Conservation (phyloP, 2,113 vertebrate genomes). For the Myodes glareolus region DNA sequence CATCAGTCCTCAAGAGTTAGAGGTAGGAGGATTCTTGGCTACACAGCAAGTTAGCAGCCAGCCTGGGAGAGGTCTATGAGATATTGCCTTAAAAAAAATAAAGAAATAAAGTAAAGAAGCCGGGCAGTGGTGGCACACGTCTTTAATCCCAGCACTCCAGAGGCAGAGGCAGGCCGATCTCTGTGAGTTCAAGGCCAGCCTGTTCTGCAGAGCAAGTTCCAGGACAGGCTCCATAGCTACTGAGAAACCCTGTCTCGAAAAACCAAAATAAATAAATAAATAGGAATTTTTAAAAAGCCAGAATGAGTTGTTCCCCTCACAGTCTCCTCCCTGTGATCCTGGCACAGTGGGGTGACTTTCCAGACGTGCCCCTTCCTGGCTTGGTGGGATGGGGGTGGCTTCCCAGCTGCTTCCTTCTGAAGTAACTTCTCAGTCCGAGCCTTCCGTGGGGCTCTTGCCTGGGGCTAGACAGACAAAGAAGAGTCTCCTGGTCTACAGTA, state of each 20-base stretch:
- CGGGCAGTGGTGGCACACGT: rapidly evolving
- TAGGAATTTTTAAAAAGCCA: not conserved
- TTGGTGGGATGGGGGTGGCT: not conserved
- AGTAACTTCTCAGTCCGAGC: not conserved
- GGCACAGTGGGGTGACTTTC: not conserved
- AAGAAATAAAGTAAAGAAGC: not conserved
- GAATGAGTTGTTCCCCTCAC: too few relatives aligned
- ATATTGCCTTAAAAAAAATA: not conserved
- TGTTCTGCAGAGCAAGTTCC: not conserved
- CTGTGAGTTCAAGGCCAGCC: not conserved
- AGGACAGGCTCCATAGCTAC: not conserved
- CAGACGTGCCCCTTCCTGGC: not conserved
- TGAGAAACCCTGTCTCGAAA: not conserved
- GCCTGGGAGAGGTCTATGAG: not conserved
- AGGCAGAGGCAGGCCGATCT: not conserved
- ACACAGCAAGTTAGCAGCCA: not conserved
- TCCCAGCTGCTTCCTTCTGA: not conserved
- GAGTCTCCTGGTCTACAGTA: not conserved
- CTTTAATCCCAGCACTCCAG: not conserved
- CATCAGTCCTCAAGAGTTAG: not conserved
- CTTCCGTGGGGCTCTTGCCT: not conserved
- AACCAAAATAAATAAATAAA: not conserved
- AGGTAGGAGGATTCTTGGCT: too few relatives aligned
- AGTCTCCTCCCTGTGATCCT: not conserved
- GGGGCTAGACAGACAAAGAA: not conserved